phyloP scores from a whole-genome alignment of 2,113 vertebrate genomes.

The Osmerus eperlanus region DNA sequence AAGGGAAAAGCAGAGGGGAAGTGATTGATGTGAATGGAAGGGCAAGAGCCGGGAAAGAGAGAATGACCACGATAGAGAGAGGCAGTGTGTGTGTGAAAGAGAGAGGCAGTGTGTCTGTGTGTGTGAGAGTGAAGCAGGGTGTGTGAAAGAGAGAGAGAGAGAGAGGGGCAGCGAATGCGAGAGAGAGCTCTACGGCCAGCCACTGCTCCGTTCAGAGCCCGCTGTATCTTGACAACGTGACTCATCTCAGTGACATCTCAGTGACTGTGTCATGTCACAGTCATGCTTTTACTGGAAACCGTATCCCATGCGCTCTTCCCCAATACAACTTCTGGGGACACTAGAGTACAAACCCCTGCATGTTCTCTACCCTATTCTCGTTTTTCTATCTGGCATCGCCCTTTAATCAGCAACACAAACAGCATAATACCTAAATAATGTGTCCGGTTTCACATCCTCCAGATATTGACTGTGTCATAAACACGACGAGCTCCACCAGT shows the following conservation, averaged over 20 bases:
- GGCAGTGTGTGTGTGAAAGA: not conserved
- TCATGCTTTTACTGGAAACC: not conserved
- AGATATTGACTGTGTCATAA: too few relatives aligned
- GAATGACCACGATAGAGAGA: too few relatives aligned
- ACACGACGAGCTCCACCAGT: too few relatives aligned
- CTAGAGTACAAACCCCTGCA: not conserved
- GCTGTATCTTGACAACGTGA: slow-evolving; percentile 4
- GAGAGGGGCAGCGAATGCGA: not conserved
- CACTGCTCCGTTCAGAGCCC: not conserved
- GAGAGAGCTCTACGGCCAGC: not conserved
- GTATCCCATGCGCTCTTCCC: not conserved
- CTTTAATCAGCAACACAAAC: not conserved
- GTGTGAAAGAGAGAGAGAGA: too few relatives aligned
- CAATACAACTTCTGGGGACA: not conserved
- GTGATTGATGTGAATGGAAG: not conserved
- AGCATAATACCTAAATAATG: not conserved
- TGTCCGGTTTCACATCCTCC: not conserved
- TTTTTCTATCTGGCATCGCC: not conserved
- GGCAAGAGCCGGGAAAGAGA: not conserved
- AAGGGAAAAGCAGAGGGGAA: not conserved
- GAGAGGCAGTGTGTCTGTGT: not conserved
- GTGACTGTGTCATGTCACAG: too few relatives aligned
- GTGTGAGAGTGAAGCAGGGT: not conserved
- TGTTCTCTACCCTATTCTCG: not conserved
- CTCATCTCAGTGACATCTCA: slow-evolving; percentile 3